A percentile compares a stretch with the other conserved stretches of the same genome.
These are phyloP conservation scores for Natrix natrix DNA, from an alignment of 2,797 vertebrate species.

Conservation along the genomic window DNA sequence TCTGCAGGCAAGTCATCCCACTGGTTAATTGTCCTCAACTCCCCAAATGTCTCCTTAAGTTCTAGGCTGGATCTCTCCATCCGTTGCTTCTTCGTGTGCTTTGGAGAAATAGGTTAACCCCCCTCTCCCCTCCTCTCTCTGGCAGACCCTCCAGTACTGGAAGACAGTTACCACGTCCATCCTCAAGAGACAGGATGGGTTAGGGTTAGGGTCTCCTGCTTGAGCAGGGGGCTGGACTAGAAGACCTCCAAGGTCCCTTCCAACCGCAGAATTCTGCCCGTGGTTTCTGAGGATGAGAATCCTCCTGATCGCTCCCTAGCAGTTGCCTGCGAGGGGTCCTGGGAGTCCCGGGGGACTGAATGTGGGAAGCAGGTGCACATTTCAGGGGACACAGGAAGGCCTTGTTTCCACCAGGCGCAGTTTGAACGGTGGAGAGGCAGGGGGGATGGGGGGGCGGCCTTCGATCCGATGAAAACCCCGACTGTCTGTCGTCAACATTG, in stretches of 20 bases:
- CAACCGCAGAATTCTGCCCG: not conserved
- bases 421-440: constrained; percentile 59
- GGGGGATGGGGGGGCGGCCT: not conserved
- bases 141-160: no score
- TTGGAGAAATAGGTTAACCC: no score
- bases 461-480: constrained; percentile 66
- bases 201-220: no score
- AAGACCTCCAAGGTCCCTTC: not conserved
- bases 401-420: constrained; percentile 73
- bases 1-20: not conserved
- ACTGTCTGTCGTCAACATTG: constrained; percentile 56
- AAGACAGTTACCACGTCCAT: no score
- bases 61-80: no score
- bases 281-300: not conserved
- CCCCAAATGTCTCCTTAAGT: no score
- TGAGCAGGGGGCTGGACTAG: not conserved
- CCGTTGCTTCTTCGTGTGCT: no score
- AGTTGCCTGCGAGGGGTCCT: not conserved
- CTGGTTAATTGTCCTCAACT: not conserved
- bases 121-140: no score
- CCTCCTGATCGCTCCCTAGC: not conserved
- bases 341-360: constrained; percentile 52
- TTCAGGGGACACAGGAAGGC: constrained; percentile 68
- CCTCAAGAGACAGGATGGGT: no score
- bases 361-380: constrained; percentile 71